Conservation (phyloP, 64 coral and sea anemone genomes). For the Orbicella faveolata region DNA sequence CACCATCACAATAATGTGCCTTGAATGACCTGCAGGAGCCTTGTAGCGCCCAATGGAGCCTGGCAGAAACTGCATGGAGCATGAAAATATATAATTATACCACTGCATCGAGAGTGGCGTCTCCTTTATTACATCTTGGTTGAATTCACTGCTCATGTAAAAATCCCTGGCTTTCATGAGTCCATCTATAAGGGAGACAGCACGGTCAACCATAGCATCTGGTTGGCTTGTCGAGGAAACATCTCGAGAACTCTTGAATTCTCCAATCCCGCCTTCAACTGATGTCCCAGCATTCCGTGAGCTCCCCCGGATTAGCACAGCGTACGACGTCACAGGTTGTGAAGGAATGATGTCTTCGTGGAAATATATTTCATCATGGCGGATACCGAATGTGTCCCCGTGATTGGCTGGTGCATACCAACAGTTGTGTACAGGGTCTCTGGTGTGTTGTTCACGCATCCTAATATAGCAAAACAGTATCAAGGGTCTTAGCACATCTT, state of each 20-base stretch:
- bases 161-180: constrained; percentile 67
- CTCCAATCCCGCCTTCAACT: constrained; percentile 60
- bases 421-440: constrained; percentile 53
- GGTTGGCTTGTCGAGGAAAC: neutral
- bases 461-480: constrained; percentile 2
- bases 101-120: constrained; percentile 73
- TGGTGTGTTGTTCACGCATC: constrained; percentile 39
- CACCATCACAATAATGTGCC: constrained; percentile 70
- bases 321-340: constrained; percentile 74
- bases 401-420: constrained; percentile 68
- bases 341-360: constrained; percentile 55
- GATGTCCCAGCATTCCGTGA: constrained; percentile 24
- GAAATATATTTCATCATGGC: constrained; percentile 81
- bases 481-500: too few species aligned
- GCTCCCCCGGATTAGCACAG: constrained; percentile 68
- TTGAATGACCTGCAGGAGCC: constrained; percentile 45
- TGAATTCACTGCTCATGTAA: constrained; percentile 16
- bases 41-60: constrained; percentile 64
- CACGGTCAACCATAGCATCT: constrained; percentile 53
- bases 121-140: constrained; percentile 48
- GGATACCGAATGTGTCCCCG: constrained; percentile 81
- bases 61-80: constrained; percentile 61
- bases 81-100: constrained; percentile 82
- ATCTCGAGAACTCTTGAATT: neutral
- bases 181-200: constrained; percentile 58